phyloP scores from a whole-genome alignment of 2,888 invertebrate genomes.

The Drosophila borborema region DNA sequence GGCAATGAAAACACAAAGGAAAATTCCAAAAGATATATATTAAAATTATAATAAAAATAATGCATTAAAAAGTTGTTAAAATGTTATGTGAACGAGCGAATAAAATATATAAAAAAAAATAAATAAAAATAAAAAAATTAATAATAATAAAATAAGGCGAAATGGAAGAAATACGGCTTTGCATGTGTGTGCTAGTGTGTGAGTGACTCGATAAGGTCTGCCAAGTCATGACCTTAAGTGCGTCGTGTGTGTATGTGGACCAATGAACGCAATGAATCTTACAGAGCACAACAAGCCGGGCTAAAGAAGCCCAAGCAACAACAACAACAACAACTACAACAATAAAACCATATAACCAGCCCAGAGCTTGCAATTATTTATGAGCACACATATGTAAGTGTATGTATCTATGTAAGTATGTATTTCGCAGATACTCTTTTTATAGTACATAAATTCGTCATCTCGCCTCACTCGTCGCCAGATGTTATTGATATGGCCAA shows the following conservation, averaged over 20 bases:
- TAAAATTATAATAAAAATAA: slow-evolving; percentile 55
- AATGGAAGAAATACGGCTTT: background rate
- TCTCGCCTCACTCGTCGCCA: slow-evolving; percentile 15
- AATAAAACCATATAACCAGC: slow-evolving; percentile 21
- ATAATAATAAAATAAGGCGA: background rate
- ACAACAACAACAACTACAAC: slow-evolving; percentile 10
- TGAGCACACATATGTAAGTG: slow-evolving; percentile 8
- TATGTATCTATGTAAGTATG: background rate
- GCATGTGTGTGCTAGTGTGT: background rate
- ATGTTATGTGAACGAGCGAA: slow-evolving; percentile 37
- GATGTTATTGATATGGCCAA: slow-evolving; percentile 46
- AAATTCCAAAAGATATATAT: slow-evolving; percentile 20
- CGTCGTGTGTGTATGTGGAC: slow-evolving; percentile 56
- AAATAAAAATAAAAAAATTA: slow-evolving; percentile 12
- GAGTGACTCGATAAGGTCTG: slow-evolving; percentile 61
- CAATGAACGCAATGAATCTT: slow-evolving; percentile 65
- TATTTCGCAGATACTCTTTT: slow-evolving; percentile 31
- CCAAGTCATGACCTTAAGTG: slow-evolving; percentile 76
- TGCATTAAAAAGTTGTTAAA: slow-evolving; percentile 34
- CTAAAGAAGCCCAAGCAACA: slow-evolving; percentile 21
- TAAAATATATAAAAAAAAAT: slow-evolving; percentile 15
- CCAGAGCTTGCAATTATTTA: slow-evolving; percentile 36
- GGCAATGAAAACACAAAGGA: slow-evolving; percentile 65
- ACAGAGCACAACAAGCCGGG: slow-evolving; percentile 36
- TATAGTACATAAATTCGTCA: slow-evolving; percentile 29